Evolutionary conservation across 2,888 invertebrate genomes (phyloP).

Genomic region (Odontocolon sp.): DNA sequence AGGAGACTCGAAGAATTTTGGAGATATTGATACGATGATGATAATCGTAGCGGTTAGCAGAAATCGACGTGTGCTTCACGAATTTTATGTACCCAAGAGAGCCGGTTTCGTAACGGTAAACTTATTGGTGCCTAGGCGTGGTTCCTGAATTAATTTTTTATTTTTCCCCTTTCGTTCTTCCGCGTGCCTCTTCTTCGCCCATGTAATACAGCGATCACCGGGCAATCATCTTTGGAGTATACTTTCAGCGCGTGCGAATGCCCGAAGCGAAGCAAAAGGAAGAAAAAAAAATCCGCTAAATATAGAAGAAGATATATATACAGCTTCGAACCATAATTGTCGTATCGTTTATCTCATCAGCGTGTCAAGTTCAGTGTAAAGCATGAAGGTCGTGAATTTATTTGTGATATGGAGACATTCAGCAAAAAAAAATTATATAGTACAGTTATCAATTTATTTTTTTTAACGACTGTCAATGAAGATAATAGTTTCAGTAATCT

Average conservation of each 20-base stretch:
- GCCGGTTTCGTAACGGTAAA: conserved; percentile 63
- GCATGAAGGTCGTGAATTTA: conserved; percentile 46
- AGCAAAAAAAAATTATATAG: conserved; percentile 24
- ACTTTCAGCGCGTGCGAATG: not conserved
- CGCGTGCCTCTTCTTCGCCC: not conserved
- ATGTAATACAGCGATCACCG: not conserved
- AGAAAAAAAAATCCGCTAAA: not conserved
- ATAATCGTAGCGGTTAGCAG: not conserved
- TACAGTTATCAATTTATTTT: conserved; percentile 10
- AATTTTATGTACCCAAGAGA: conserved; percentile 42
- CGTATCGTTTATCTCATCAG: conserved; percentile 42
- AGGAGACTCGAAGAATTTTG: not conserved
- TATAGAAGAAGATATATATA: conserved; percentile 2
- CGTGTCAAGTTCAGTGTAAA: conserved; percentile 54
- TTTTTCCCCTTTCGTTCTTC: conserved; percentile 15
- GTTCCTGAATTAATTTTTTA: conserved; percentile 43
- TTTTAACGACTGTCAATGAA: not conserved
- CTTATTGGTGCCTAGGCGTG: conserved; percentile 55
- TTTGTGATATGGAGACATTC: conserved; percentile 12
- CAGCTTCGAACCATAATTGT: conserved; percentile 27
- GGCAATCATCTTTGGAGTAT: not conserved
- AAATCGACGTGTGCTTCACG: conserved; percentile 10
- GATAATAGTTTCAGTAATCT: too few species aligned
- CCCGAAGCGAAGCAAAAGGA: not conserved
- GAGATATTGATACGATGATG: not conserved